Percentiles rank a stretch among this genome's conserved stretches.
Conservation (phyloP, 2,113 vertebrate species). For the Proterorhinus semilunaris region DNA sequence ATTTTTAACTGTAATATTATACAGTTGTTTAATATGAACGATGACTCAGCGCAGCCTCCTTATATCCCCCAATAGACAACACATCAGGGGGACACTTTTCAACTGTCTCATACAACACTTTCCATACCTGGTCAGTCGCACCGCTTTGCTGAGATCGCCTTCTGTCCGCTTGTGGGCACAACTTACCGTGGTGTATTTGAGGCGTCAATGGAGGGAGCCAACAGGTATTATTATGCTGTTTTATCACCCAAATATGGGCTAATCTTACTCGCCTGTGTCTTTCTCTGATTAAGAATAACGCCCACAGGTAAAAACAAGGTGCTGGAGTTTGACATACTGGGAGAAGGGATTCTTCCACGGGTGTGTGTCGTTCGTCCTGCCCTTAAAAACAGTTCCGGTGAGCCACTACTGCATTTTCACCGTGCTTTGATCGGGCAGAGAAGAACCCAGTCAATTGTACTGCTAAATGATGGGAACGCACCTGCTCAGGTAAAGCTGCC, state of each 20-base stretch:
- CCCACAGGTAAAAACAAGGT: conserved; percentile 49
- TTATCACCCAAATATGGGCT: neutral
- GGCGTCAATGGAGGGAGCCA: conserved; percentile 71
- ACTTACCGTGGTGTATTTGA: conserved; percentile 82
- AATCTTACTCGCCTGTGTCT: neutral
- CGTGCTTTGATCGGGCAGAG: conserved; percentile 72
- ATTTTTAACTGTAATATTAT: neutral
- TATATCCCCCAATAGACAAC: conserved; percentile 54
- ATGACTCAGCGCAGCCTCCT: neutral
- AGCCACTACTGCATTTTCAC: conserved; percentile 81
- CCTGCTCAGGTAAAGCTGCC: conserved; percentile 77
- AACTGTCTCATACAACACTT: conserved; percentile 74
- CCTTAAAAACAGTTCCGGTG: conserved; percentile 68
- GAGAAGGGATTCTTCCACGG: conserved; percentile 82
- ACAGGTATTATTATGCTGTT: conserved; percentile 76
- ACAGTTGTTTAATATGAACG: neutral
- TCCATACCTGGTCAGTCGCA: conserved; percentile 76
- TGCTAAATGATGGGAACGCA: conserved; percentile 79
- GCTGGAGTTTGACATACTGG: conserved; percentile 80
- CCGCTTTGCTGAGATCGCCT: conserved; percentile 77
- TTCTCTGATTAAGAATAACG: conserved; percentile 31
- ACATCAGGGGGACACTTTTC: conserved; percentile 73
- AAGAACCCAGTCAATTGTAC: conserved; percentile 75
- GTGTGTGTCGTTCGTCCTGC: conserved; percentile 78
- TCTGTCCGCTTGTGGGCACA: conserved; percentile 81